Evolutionary conservation across 2,888 invertebrate genomes (phyloP).

Genomic region (Sphecodes monilicornis): DNA sequence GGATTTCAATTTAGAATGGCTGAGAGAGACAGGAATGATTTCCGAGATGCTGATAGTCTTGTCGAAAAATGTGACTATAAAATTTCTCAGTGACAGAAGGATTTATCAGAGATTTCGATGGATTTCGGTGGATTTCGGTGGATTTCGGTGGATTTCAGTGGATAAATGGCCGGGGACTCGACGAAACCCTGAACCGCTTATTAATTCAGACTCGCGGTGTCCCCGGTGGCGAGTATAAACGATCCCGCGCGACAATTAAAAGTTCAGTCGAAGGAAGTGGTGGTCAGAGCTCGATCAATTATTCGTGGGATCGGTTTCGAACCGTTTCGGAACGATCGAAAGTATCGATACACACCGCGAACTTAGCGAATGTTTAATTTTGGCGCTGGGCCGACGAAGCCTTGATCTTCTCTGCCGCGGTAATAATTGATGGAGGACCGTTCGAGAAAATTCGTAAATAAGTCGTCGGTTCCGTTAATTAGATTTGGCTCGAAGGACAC

Average conservation of each 20-base stretch:
- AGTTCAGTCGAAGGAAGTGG: slow-evolving; percentile 27
- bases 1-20: not conserved
- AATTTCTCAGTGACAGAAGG: not conserved
- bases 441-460: slow-evolving; percentile 27
- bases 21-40: not conserved
- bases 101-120: not conserved
- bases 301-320: slow-evolving; percentile 21
- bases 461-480: slow-evolving; percentile 19
- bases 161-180: not conserved
- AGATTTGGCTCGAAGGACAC: slow-evolving; percentile 10
- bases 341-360: slow-evolving; percentile 26
- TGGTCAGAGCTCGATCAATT: slow-evolving; percentile 25
- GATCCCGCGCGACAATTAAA: slow-evolving; percentile 35
- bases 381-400: not conserved
- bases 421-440: slow-evolving; percentile 33
- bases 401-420: slow-evolving; percentile 13
- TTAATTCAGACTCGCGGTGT: slow-evolving; percentile 25
- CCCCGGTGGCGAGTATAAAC: not conserved
- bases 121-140: slow-evolving; percentile 10
- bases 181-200: not conserved
- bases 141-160: not conserved
- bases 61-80: not conserved
- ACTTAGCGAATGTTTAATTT: not conserved
- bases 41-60: not conserved
- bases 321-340: slow-evolving; percentile 27